phyloP scores from a whole-genome alignment of 2,797 vertebrate species.

The Epinephelus awoara region DNA sequence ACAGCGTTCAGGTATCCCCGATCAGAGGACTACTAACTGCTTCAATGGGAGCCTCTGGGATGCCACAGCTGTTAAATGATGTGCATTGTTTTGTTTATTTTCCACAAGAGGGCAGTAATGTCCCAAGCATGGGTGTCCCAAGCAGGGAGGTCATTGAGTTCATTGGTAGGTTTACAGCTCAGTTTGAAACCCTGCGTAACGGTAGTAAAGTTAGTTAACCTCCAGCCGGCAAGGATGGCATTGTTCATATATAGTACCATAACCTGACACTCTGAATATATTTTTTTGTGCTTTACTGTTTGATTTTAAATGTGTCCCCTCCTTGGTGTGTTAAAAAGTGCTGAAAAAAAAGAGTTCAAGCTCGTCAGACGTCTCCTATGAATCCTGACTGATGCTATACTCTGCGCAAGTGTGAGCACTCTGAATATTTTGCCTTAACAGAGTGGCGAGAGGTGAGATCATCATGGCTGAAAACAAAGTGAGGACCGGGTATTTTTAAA shows the following conservation, averaged over 20 bases:
- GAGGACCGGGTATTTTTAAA: constrained; percentile 21
- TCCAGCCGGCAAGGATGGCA: not conserved
- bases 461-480: constrained; percentile 6
- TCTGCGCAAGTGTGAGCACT: not conserved
- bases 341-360: constrained; percentile 7
- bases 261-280: not conserved
- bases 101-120: constrained; percentile 83
- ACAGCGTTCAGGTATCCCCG: constrained; percentile 13
- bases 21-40: constrained; percentile 32
- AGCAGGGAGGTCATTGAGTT: constrained; percentile 69
- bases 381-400: not conserved
- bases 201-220: constrained; percentile 18
- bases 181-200: constrained; percentile 42
- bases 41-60: constrained; percentile 25
- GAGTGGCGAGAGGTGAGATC: constrained; percentile 22
- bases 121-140: constrained; percentile 43
- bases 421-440: constrained; percentile 10
- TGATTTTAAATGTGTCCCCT: not conserved
- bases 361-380: not conserved
- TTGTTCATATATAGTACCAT: not conserved
- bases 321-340: constrained; percentile 8
- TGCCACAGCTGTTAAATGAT: constrained; percentile 31
- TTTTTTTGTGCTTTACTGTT: not conserved
- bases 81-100: constrained; percentile 32
- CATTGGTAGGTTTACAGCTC: constrained; percentile 56